Evolutionary conservation across 2,888 invertebrate genomes (phyloP).

Genomic region (Sinohyriopsis cumingii): DNA sequence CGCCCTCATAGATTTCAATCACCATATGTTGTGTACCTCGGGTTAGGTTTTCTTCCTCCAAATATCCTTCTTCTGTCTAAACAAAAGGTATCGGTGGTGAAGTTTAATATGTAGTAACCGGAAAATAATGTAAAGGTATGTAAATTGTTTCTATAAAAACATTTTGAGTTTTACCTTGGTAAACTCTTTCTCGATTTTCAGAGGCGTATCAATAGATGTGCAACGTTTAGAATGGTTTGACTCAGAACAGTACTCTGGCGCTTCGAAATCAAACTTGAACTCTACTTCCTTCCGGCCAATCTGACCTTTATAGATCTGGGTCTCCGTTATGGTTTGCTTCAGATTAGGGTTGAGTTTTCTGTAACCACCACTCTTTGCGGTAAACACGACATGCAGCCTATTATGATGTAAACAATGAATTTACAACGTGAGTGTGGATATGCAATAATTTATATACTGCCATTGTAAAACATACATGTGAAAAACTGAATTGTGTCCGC

Average conservation of each 20-base stretch:
- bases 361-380: slow-evolving; percentile 19
- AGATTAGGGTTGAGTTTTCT: slow-evolving; percentile 17
- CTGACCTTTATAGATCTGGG: slow-evolving; percentile 13
- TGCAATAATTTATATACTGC: not conserved
- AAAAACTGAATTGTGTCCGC: no score
- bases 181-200: slow-evolving; percentile 12
- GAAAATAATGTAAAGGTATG: no score
- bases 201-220: not conserved
- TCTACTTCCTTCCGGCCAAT: slow-evolving; percentile 14
- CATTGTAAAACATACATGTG: no score
- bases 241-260: slow-evolving; percentile 19
- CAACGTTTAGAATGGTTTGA: not conserved
- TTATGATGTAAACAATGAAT: not conserved
- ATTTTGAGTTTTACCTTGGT: slow-evolving; percentile 12
- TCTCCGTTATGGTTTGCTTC: not conserved
- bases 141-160: no score
- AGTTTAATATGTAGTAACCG: no score
- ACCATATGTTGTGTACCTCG: no score
- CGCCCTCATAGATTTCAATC: no score
- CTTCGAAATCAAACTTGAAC: slow-evolving; percentile 23
- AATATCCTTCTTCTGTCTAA: no score
- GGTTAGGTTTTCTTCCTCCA: no score
- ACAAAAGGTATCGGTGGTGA: no score
- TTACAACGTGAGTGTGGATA: not conserved
- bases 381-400: slow-evolving; percentile 16